These are phyloP conservation scores for Dolomedes plantarius DNA, from an alignment of 2,888 invertebrate species.

Conservation along the genomic window DNA sequence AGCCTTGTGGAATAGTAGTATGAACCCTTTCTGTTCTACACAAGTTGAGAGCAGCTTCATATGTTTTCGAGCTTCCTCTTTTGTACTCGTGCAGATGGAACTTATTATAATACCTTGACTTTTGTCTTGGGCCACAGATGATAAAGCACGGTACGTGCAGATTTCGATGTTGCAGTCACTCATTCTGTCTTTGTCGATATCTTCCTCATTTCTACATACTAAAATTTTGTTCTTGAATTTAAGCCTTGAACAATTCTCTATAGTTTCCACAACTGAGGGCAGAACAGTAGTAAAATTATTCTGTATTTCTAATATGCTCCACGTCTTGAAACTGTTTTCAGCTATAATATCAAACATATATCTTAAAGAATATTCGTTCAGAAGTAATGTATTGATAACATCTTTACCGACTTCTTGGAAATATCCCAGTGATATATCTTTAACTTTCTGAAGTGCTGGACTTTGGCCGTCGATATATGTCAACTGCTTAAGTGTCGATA, in stretches of 20 bases:
- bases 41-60: neutral
- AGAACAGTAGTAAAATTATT: neutral
- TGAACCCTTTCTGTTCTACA: conserved; percentile 23
- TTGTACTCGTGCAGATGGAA: neutral
- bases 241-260: neutral
- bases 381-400: neutral
- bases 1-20: conserved; percentile 32
- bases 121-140: neutral
- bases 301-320: neutral
- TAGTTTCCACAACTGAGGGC: neutral
- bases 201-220: neutral
- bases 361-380: neutral
- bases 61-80: neutral
- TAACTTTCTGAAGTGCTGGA: neutral
- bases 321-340: neutral
- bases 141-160: neutral
- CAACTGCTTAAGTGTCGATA: neutral
- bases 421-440: neutral
- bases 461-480: neutral
- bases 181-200: neutral
- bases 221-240: conserved; percentile 36
- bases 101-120: conserved; percentile 25
- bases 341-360: neutral
- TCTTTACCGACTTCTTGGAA: neutral
- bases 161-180: neutral